phyloP scores from a whole-genome alignment of 2,888 invertebrate species.

The Phyto melanocephala region DNA sequence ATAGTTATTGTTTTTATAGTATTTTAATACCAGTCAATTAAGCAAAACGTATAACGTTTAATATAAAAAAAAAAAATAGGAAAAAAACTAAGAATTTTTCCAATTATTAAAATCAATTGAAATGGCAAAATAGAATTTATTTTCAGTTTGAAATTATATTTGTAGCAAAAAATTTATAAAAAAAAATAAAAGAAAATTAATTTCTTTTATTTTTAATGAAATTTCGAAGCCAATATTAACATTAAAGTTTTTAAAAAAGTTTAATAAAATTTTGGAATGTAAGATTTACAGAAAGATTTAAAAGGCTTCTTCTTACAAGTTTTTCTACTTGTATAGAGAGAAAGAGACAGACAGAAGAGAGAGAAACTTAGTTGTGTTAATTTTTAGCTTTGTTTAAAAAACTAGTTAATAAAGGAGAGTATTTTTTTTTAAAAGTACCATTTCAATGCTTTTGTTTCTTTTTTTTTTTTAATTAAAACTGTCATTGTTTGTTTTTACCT shows the following conservation, averaged over 20 bases:
- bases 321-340: not conserved
- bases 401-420: not conserved
- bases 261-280: not conserved
- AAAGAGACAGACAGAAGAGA: no score
- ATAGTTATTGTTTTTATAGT: not conserved
- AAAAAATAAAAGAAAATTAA: not conserved
- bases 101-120: conserved; percentile 42
- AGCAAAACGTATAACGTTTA: not conserved
- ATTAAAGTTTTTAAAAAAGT: not conserved
- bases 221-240: conserved; percentile 16
- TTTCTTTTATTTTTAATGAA: not conserved
- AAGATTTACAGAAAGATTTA: not conserved
- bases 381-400: no score
- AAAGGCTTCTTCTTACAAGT: not conserved
- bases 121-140: conserved; percentile 39
- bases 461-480: conserved; percentile 63
- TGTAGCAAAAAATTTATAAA: not conserved
- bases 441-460: conserved; percentile 66
- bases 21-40: not conserved
- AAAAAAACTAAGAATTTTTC: conserved; percentile 6
- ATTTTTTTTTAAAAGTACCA: conserved; percentile 58
- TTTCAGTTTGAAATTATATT: not conserved
- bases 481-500: conserved; percentile 83
- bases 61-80: conserved; percentile 1
- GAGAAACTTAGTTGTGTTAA: not conserved